These are phyloP conservation scores for Eubucco bourcierii DNA, from an alignment of 2,113 vertebrate genomes.

Conservation along the genomic window DNA sequence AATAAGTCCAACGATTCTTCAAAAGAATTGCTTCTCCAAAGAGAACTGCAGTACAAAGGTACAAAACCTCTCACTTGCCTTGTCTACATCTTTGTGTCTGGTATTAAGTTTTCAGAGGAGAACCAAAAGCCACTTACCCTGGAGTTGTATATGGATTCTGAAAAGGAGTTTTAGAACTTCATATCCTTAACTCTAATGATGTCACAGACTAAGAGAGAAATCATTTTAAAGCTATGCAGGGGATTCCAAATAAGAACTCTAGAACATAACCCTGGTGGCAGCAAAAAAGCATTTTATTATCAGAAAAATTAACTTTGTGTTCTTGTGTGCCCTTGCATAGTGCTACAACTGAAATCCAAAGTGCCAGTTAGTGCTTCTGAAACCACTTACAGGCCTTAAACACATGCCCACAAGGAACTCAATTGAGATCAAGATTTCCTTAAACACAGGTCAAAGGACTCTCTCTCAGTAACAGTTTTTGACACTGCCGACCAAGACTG, in stretches of 20 bases:
- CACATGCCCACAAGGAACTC: neutral
- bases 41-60: neutral
- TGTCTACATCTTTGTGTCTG: neutral
- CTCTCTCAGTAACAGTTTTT: neutral
- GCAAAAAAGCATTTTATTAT: neutral
- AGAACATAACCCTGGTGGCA: rapidly evolving
- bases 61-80: neutral
- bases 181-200: neutral
- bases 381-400: neutral
- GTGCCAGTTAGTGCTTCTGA: neutral
- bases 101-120: neutral
- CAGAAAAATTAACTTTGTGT: neutral
- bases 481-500: neutral
- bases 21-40: neutral
- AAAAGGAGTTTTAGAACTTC: neutral
- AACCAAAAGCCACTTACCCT: neutral
- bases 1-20: neutral
- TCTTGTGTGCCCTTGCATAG: rapidly evolving
- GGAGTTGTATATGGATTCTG: neutral
- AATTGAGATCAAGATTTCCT: neutral
- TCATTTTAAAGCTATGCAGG: neutral
- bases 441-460: neutral
- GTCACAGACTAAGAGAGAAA: neutral
- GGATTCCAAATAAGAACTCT: neutral
- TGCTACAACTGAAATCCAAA: neutral